Evolutionary conservation across 1,140 invertebrate species (phyloP).

Genomic region (Berghia stephanieae): DNA sequence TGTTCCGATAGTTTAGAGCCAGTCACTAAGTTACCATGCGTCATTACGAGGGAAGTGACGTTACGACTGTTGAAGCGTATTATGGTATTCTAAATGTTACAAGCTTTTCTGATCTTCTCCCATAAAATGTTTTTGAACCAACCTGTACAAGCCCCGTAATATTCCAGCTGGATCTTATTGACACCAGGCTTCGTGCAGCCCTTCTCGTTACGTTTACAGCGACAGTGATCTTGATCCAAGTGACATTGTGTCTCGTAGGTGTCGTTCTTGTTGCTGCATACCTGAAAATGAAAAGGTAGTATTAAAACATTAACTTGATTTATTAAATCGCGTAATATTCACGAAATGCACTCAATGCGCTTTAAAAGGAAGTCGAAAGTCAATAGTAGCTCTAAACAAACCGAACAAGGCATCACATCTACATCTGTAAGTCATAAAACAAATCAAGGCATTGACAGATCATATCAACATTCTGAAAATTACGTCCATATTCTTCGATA

Average conservation of each 20-base stretch:
- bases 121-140: no score
- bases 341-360: not conserved
- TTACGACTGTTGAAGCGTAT: no score
- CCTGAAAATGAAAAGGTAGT: conserved; percentile 36
- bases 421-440: not conserved
- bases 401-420: not conserved
- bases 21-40: no score
- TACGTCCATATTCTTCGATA: no score
- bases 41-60: no score
- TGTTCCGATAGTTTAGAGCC: no score
- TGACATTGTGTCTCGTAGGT: conserved; percentile 47
- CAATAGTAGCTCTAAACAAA: not conserved
- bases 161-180: conserved; percentile 45
- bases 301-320: not conserved
- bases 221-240: conserved; percentile 48
- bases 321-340: no score
- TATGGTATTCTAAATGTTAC: no score
- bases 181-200: conserved; percentile 31
- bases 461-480: no score
- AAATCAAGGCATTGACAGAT: no score
- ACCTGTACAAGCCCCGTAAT: conserved; percentile 41
- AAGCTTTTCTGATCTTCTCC: no score
- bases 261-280: conserved; percentile 49
- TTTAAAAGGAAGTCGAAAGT: not conserved
- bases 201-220: conserved; percentile 34